Conservation (phyloP, 2,888 invertebrate species). For the Gastracanthus pulcherrimus region DNA sequence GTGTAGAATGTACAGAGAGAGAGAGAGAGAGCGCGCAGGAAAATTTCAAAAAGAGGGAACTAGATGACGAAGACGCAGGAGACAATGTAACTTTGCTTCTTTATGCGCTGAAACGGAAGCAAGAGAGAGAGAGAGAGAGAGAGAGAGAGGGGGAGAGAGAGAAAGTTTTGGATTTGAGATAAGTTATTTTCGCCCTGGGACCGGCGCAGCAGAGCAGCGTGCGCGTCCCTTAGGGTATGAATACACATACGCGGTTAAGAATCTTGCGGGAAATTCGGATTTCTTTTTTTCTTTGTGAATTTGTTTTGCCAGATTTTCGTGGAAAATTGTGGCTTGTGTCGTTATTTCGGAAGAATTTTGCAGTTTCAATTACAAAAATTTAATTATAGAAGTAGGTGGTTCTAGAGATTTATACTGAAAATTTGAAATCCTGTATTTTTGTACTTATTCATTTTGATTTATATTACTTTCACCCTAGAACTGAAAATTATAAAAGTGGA, state of each 20-base stretch:
- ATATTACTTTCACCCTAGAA: too few relatives aligned
- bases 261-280: background rate
- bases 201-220: background rate
- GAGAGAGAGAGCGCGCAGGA: background rate
- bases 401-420: too few relatives aligned
- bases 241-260: background rate
- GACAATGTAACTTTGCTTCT: background rate
- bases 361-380: too few relatives aligned
- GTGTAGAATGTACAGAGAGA: background rate
- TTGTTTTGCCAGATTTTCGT: background rate
- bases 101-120: background rate
- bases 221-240: background rate
- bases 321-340: background rate
- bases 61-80: background rate
- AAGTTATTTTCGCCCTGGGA: background rate
- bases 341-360: background rate
- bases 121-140: background rate
- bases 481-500: too few relatives aligned
- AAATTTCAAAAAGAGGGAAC: background rate
- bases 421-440: too few relatives aligned
- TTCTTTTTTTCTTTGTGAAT: background rate
- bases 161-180: slow-evolving; percentile 5
- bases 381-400: too few relatives aligned
- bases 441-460: too few relatives aligned
- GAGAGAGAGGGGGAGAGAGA: background rate